Conservation (phyloP, 2,797 vertebrate genomes). For the Onychomys leucogaster region DNA sequence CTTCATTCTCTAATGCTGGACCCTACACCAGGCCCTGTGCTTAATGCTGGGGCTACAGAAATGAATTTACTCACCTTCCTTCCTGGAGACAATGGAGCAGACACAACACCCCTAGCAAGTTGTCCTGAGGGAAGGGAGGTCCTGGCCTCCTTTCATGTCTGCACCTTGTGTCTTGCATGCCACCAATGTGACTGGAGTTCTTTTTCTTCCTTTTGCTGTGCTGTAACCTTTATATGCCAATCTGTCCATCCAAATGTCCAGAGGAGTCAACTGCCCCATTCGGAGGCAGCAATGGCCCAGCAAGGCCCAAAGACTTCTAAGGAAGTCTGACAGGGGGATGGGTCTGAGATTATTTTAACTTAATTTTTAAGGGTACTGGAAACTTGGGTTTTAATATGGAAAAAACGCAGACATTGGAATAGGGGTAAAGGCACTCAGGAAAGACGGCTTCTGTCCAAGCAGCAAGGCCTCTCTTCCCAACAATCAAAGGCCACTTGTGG, state of each 20-base stretch:
- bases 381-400: not conserved
- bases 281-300: not conserved
- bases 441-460: not conserved
- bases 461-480: not conserved
- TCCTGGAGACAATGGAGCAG: not conserved
- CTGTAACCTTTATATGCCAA: not conserved
- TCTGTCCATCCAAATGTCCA: not conserved
- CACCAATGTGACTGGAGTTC: not conserved
- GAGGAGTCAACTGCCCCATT: not conserved
- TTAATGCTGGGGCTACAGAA: not conserved
- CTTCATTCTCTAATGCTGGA: not conserved
- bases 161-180: not conserved
- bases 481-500: not conserved
- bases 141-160: too few relatives aligned
- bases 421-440: too few relatives aligned
- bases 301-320: not conserved
- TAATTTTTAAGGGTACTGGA: not conserved
- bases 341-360: not conserved
- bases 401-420: not conserved
- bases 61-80: not conserved
- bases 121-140: rapidly evolving
- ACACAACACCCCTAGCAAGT: not conserved
- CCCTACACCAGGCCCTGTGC: not conserved
- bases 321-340: not conserved
- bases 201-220: not conserved